phyloP scores from a whole-genome alignment of 2,113 vertebrate genomes.

The Gasterosteus nipponicus region DNA sequence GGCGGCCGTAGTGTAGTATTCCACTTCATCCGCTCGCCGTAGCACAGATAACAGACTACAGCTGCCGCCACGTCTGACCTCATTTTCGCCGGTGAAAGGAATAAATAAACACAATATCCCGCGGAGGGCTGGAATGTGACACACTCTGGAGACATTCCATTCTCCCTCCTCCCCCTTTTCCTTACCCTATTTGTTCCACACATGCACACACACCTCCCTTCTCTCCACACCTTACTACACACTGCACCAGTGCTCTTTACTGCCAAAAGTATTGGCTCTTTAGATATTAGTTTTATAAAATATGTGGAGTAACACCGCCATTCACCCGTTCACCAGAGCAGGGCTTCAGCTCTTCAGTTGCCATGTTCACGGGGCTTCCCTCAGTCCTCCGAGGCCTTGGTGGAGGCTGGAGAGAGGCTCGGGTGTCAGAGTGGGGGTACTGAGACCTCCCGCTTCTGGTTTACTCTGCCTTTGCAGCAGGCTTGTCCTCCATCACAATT shows the following conservation, averaged over 20 bases:
- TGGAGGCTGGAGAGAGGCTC: conserved; percentile 34
- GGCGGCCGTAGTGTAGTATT: conserved; percentile 40
- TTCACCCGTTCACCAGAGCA: conserved; percentile 13
- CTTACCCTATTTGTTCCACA: conserved; percentile 21
- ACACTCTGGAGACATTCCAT: conserved; percentile 70
- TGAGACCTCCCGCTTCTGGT: conserved; percentile 57
- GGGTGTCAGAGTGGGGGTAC: conserved; percentile 49
- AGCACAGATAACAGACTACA: conserved; percentile 48
- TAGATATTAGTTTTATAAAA: background rate
- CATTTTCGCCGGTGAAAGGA: conserved; percentile 61
- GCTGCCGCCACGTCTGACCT: conserved; percentile 69
- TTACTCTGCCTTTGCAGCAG: conserved; percentile 39
- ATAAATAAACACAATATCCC: conserved; percentile 69
- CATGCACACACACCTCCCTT: conserved; percentile 35
- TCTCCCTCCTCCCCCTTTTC: conserved; percentile 24
- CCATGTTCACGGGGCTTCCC: conserved; percentile 75
- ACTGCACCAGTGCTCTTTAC: background rate
- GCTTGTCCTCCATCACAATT: conserved; percentile 25
- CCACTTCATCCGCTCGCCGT: conserved; percentile 35
- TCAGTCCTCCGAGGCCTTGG: conserved; percentile 54
- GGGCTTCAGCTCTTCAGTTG: conserved; percentile 63
- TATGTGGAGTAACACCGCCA: background rate
- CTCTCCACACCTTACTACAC: conserved; percentile 18
- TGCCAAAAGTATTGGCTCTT: background rate
- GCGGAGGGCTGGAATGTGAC: conserved; percentile 66